phyloP scores from a whole-genome alignment of 2,888 invertebrate species.

The Rhagonycha lutea region DNA sequence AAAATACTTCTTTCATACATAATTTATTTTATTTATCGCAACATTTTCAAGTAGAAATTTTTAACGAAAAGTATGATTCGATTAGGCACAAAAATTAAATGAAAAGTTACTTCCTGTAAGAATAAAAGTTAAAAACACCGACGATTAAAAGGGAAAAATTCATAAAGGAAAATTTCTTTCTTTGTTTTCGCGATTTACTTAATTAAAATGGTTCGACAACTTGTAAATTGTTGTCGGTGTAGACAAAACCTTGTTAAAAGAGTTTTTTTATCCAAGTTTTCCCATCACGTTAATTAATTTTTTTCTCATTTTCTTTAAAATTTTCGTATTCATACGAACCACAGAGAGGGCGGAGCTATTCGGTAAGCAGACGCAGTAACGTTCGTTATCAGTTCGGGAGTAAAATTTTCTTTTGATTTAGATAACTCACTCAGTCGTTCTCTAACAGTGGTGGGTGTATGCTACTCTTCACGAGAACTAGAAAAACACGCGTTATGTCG shows the following conservation, averaged over 20 bases:
- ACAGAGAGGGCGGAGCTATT: slow-evolving; percentile 19
- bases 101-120: background rate
- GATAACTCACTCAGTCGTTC: slow-evolving; percentile 20
- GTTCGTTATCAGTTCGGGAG: slow-evolving; percentile 4
- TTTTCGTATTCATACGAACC: slow-evolving; percentile 5
- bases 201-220: slow-evolving; percentile 16
- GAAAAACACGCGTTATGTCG: slow-evolving; percentile 18
- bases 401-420: slow-evolving; percentile 14
- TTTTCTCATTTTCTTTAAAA: slow-evolving; percentile 13
- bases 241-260: slow-evolving; percentile 19
- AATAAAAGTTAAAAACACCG: background rate
- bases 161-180: background rate
- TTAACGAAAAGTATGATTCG: background rate
- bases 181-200: slow-evolving; percentile 7
- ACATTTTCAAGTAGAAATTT: background rate
- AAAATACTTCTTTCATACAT: background rate
- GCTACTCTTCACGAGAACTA: slow-evolving; percentile 11
- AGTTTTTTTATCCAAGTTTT: slow-evolving; percentile 23
- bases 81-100: background rate
- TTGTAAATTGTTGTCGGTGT: slow-evolving; percentile 12
- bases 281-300: slow-evolving; percentile 27
- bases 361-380: slow-evolving; percentile 19
- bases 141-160: background rate
- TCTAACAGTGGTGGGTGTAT: slow-evolving; percentile 9
- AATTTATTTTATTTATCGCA: background rate